These are phyloP conservation scores for Macrotrachela quadricornifera DNA, from an alignment of 1,140 invertebrate species.

Conservation along the genomic window DNA sequence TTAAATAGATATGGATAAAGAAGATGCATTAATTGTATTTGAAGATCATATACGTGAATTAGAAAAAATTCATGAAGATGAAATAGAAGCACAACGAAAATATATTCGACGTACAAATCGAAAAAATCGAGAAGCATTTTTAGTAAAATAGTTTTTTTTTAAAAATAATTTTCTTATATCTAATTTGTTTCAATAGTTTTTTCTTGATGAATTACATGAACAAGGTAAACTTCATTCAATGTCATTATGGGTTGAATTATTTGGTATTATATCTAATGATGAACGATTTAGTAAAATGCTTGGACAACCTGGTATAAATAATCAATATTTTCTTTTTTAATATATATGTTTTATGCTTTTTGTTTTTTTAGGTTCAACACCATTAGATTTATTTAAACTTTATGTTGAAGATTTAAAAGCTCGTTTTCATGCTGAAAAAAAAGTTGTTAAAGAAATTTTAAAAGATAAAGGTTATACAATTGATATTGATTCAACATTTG, in stretches of 20 bases:
- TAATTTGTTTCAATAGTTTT: conserved; percentile 31
- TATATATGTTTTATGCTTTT: too few relatives aligned
- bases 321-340: too few relatives aligned
- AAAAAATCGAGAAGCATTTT: conserved; percentile 70
- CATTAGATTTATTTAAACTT: conserved; percentile 93
- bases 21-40: conserved; percentile 41
- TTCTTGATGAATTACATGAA: conserved; percentile 77
- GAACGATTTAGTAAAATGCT: conserved; percentile 67
- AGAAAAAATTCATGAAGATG: conserved; percentile 30
- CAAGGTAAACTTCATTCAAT: conserved; percentile 89
- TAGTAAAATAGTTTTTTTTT: too few relatives aligned
- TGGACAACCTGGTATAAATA: conserved; percentile 40
- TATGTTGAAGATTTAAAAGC: conserved; percentile 96
- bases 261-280: conserved; percentile 80
- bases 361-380: conserved; percentile 52
- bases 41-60: conserved; percentile 80
- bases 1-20: conserved; percentile 33
- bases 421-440: conserved; percentile 89
- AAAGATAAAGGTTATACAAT: conserved; percentile 67
- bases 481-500: conserved; percentile 64
- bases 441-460: conserved; percentile 82
- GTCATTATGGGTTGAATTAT: conserved; percentile 95
- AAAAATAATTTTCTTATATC: too few relatives aligned
- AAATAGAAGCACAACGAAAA: conserved; percentile 24
- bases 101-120: conserved; percentile 58